Percentiles rank a stretch among this genome's conserved stretches.
These are phyloP conservation scores for Turnix velox DNA, from an alignment of 2,113 vertebrate genomes.

Conservation along the genomic window DNA sequence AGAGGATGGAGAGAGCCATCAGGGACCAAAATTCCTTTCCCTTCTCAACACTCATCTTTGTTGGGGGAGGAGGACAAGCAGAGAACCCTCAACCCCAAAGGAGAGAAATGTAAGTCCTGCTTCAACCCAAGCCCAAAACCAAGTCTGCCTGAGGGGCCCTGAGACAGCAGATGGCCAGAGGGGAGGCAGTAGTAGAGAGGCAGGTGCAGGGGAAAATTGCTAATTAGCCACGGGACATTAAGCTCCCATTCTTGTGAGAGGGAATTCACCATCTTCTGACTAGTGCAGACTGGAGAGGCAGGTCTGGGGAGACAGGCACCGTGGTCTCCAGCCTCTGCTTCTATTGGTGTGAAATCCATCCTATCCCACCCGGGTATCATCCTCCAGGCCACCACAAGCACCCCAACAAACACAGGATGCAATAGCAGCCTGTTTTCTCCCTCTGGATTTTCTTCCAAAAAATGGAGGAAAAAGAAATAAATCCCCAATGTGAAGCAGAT, in stretches of 20 bases:
- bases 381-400: accelerated
- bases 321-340: background rate
- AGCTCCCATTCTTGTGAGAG: conserved; percentile 31
- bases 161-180: conserved; percentile 64
- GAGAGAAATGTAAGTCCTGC: background rate
- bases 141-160: background rate
- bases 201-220: conserved; percentile 67
- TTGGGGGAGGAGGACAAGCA: accelerated
- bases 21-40: background rate
- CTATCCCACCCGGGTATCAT: background rate
- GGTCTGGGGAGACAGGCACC: background rate
- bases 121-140: accelerated
- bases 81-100: background rate
- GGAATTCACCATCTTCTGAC: background rate
- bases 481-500: background rate
- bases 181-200: background rate
- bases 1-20: background rate
- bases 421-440: background rate
- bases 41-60: background rate
- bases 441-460: background rate
- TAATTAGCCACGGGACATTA: conserved; percentile 51
- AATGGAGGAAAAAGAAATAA: accelerated
- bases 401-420: background rate
- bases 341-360: background rate
- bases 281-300: background rate